Conservation (phyloP, 2,797 vertebrate species). For the Lophius americanus region DNA sequence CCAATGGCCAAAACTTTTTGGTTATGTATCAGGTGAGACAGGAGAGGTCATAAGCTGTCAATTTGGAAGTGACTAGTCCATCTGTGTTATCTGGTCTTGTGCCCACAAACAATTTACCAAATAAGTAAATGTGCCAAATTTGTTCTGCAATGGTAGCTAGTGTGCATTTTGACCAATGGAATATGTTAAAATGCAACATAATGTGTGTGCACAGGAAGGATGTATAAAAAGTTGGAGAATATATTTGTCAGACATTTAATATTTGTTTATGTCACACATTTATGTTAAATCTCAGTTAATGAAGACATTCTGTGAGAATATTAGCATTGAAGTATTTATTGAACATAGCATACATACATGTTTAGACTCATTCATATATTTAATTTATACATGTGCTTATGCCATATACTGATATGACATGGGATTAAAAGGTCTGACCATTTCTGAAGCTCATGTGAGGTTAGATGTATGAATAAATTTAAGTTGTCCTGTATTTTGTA, state of each 20-base stretch:
- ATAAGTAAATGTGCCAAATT: background rate
- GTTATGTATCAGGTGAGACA: background rate
- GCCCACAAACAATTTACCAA: background rate
- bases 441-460: background rate
- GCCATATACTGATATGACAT: background rate
- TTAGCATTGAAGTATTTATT: constrained; percentile 15
- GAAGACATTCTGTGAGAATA: constrained; percentile 19
- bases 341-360: constrained; percentile 1
- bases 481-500: background rate
- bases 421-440: background rate
- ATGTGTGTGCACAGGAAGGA: constrained; percentile 19
- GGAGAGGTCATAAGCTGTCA: background rate
- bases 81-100: no score
- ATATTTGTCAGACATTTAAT: background rate
- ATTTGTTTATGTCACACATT: background rate
- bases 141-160: background rate
- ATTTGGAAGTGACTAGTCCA: background rate
- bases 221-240: background rate
- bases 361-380: constrained; percentile 3
- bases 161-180: constrained; percentile 29
- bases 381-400: constrained; percentile 25
- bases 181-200: constrained; percentile 8
- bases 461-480: background rate
- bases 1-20: background rate
- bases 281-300: background rate